Percentiles rank a stretch among this genome's conserved stretches.
phyloP scores from a whole-genome alignment of 2,113 vertebrate species.

The Odocoileus virginianus region DNA sequence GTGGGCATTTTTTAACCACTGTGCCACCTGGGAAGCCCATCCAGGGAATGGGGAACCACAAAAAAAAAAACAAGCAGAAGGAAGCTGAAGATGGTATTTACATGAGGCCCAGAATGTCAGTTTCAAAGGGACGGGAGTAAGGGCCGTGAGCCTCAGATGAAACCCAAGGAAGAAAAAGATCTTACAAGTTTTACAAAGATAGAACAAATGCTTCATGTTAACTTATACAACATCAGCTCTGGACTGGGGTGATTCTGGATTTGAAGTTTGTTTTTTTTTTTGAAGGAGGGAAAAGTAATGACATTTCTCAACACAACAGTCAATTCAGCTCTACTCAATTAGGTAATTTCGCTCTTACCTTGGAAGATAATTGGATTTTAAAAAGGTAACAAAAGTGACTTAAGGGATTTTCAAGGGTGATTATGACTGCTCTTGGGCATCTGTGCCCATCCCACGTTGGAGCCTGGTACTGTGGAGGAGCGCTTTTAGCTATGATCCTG shows the following conservation, averaged over 20 bases:
- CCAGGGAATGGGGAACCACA: rapidly evolving
- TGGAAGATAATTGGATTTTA: neutral
- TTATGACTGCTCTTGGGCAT: neutral
- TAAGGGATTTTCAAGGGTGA: neutral
- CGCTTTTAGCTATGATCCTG: neutral
- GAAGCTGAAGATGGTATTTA: neutral
- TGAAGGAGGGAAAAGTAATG: neutral
- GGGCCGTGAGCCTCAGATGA: neutral
- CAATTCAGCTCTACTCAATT: neutral
- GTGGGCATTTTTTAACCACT: neutral
- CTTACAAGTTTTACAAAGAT: neutral
- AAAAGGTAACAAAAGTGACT: neutral
- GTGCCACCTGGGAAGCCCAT: neutral
- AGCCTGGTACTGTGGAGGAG: neutral
- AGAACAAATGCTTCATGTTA: neutral
- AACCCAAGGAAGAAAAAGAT: neutral
- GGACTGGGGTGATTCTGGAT: neutral
- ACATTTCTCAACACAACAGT: neutral
- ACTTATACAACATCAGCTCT: neutral
- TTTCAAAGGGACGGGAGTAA: neutral
- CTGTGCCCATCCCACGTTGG: neutral
- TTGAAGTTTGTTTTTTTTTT: neutral
- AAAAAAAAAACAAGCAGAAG: neutral
- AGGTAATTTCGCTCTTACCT: neutral
- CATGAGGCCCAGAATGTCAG: neutral